Evolutionary conservation across 2,888 invertebrate genomes (phyloP), one percentile per base, ranked within the genome.

Genomic region (Stenodera caucasica): DNA sequence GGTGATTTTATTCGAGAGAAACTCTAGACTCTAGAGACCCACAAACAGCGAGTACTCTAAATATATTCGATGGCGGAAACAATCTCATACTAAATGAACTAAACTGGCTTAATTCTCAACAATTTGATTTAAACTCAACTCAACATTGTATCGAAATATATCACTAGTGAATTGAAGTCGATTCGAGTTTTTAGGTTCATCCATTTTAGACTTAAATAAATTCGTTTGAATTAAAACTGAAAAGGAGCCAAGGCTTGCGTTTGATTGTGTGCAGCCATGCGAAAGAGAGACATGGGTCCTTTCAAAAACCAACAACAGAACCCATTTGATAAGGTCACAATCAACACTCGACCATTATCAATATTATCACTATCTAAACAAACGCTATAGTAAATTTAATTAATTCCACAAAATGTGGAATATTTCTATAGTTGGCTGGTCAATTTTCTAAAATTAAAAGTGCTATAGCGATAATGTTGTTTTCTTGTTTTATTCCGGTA

Each of bases 71-170:
- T 58, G 58, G 58, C 52, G 63, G 61, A 65, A 68, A 64, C 66
- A 68, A 65, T 68, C 68, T 62, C 61, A 57, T 64, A 61, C 58
- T 57, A 55, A 66, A 68, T 65, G 66, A 68, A 65, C 65, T 65
- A 64, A 68, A 64, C 65, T 60, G 64, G n/a, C 61, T 63, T 60
- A 66, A 63, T 61, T 68, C 65, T 57, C 54, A 30, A 60, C 63
- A 60, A 67, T 63, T 58, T 60, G 52, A 58, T 56, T 58, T 49
- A 21, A 54, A 60, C 53, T 59, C 57, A 35, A 51, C 52, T 51
- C n/a, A n/a, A n/a, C n/a, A n/a, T n/a, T n/a, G n/a, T n/a, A n/a
- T n/a, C n/a, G n/a, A n/a, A n/a, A n/a, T n/a, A n/a, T n/a, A n/a
- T n/a, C n/a, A n/a, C n/a, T n/a, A n/a, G n/a, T n/a, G n/a, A n/a